Conservation (phyloP, 2,888 invertebrate species). For the Gymnosoma rotundatum region DNA sequence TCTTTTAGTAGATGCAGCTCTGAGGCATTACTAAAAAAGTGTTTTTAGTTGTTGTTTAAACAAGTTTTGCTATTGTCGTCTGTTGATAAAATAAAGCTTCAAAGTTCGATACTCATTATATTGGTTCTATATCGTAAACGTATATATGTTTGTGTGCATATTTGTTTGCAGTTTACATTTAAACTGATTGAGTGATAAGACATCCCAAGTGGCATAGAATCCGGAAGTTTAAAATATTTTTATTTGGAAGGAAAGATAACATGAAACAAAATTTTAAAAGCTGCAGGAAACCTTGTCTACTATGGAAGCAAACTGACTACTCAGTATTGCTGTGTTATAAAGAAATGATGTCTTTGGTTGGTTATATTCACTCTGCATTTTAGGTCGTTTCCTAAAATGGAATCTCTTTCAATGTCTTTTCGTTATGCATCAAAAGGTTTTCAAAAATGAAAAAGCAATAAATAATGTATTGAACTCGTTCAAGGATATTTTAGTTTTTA, state of each 20-base stretch:
- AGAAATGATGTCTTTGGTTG: not conserved
- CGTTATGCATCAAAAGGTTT: too few relatives aligned
- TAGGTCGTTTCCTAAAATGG: too few relatives aligned
- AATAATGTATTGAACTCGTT: too few relatives aligned
- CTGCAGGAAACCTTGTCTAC: conserved; percentile 29
- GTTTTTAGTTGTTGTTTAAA: too few relatives aligned
- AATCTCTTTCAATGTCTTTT: not conserved
- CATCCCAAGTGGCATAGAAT: conserved; percentile 11
- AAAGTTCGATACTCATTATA: not conserved
- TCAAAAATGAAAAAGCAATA: too few relatives aligned
- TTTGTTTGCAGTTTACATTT: not conserved
- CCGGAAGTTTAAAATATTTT: conserved; percentile 4
- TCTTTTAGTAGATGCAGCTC: too few relatives aligned
- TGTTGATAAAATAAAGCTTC: not conserved
- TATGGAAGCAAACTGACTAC: conserved; percentile 35
- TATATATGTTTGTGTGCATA: not conserved
- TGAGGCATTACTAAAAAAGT: too few relatives aligned
- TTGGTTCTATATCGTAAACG: not conserved
- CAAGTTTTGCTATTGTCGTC: not conserved
- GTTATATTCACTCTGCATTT: not conserved
- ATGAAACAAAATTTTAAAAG: conserved; percentile 19
- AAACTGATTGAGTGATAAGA: conserved; percentile 31
- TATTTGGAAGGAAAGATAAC: conserved; percentile 15
- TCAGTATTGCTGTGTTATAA: conserved; percentile 19
- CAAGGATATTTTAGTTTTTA: too few relatives aligned